Base-by-base conservation (phyloP, 2,888 invertebrate genomes). In the Argynnis bischoffii region DNA sequence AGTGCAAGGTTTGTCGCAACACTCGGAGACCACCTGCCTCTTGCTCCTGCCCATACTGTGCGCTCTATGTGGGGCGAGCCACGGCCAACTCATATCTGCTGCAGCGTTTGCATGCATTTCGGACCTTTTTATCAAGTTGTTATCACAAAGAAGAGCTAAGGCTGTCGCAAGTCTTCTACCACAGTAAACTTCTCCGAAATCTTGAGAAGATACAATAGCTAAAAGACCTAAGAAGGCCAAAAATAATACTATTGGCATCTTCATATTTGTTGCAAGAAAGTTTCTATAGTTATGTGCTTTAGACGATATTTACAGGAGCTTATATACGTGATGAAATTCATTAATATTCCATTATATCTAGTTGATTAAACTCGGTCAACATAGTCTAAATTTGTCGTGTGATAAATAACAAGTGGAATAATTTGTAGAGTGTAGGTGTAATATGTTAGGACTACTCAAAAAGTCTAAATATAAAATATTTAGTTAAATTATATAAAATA, bases 1-100 rank as follows among this genome's bases (percentile, higher is more conserved):
- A 4, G 76, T 71, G 65, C 84, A 84, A 0, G 79, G 75, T 15
- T 80, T 80, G 4, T 77, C 75, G 63, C 84, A 84, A 75, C 84
- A 84, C 47, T 80, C 77, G 3, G 72, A 72, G n/a, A 73, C 79
- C 6, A 82, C 76, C 14, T 78, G 77, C 46, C 81, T 66, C 68
- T 81, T 81, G 6, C 74, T 76, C 31, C 78, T 67, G 15, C 65
- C 72, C 59, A 79, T 57, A 0, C 69, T 70, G 68, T 72, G 64
- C 3, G 79, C 79, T 1, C 55, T 64, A 11, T 75, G 76, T 6
- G 71, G 68, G 0, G 76, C 54, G 1, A 81, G 63, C 80, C 78
- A 80, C 6, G 76, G 77, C 72, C 76, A 76, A n/a, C 60, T 31
- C 55, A 57, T 35, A 35, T 63, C 55, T 18, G 51, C 64, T 26